Conservation (phyloP, 2,797 vertebrate species). For the Phalloptychus januarius region DNA sequence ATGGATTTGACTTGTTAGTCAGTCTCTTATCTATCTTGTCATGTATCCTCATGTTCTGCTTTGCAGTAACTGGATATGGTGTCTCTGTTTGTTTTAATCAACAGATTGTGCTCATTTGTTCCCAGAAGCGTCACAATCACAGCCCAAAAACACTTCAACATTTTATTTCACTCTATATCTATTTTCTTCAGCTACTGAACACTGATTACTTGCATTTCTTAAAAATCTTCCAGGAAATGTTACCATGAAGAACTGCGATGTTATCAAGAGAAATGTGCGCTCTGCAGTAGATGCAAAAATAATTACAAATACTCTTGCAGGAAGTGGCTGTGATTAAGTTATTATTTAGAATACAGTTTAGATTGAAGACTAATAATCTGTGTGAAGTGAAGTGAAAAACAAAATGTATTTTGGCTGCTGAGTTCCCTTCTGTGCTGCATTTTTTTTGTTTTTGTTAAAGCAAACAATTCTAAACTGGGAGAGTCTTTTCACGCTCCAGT, state of each 20-base stretch:
- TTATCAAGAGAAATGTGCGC: slow-evolving; percentile 32
- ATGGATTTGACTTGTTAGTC: slow-evolving; percentile 25
- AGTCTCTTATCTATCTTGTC: slow-evolving; percentile 16
- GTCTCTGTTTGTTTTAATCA: slow-evolving; percentile 26
- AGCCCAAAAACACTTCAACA: slow-evolving; percentile 28
- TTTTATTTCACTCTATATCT: slow-evolving; percentile 42
- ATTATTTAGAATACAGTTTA: slow-evolving; percentile 26
- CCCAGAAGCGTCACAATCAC: background rate
- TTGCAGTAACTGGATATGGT: slow-evolving; percentile 23
- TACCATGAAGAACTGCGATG: slow-evolving; percentile 20
- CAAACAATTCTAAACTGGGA: slow-evolving; percentile 31
- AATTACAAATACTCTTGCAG: slow-evolving; percentile 43
- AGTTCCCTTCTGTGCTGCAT: background rate
- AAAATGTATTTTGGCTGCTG: slow-evolving; percentile 21
- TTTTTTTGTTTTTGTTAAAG: slow-evolving; percentile 24
- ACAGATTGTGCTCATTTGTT: slow-evolving; percentile 19
- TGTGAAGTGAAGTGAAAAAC: slow-evolving; percentile 38
- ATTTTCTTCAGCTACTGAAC: slow-evolving; percentile 47
- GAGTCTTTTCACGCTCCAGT: slow-evolving; percentile 30
- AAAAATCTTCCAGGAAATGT: slow-evolving; percentile 20
- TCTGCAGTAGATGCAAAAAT: slow-evolving; percentile 40
- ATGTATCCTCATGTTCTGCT: slow-evolving; percentile 24
- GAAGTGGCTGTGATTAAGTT: slow-evolving; percentile 38
- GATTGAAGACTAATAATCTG: slow-evolving; percentile 36
- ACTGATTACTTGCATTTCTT: slow-evolving; percentile 36